Base-by-base conservation (phyloP, 35 echinoderm and acorn worm genomes). In the Hemicentrotus pulcherrimus region DNA sequence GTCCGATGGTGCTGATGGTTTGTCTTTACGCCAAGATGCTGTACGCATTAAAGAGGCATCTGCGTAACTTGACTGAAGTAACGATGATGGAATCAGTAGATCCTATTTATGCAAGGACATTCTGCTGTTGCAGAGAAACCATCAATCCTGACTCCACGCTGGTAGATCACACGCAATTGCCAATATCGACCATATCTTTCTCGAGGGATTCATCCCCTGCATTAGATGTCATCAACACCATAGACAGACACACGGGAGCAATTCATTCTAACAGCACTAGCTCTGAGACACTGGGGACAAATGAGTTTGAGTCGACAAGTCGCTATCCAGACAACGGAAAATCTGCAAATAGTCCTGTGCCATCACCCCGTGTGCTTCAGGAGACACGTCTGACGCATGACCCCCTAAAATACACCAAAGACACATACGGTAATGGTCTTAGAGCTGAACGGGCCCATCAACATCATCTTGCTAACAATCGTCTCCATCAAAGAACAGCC, bases 1-100 rank as follows among this genome's bases (percentile, higher is more conserved):
- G 94, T 1, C 96, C 96, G 45, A 96, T 97, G 85, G n/a, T 88
- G 4, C 31, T 47, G 7, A 91, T 97, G 94, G 46, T 95, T 86
- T 46, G 86, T 55, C 9, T 97, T 14, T 95, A 95, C 52, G 14
- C 91, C 24, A 95, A 86, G 52, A 60, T 97, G 32, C 90, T 94
- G 61, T 11, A 32, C 0, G 52, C 94, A n/a, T 31, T 97, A 1
- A 94, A 78, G 65, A 78, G 19, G n/a, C 65, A 78, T 78, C 65
- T 78, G 65, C 65, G 65, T 7, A 28, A 8, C 19, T 18, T 78
- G 65, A 78, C 65, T 28, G 65, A 78, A 78, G 65, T n/a, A 7
- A 78, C 65, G 24, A 28, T 3, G 65, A 78, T 78, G 65, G 65
- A 24, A 78, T n/a, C 18, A 78, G 15, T 2, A 78, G 65, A 78